Evolutionary conservation across 2,797 vertebrate genomes (phyloP), one percentile per base, ranked within the genome.

Genomic region (Pseudochromis fuscus): DNA sequence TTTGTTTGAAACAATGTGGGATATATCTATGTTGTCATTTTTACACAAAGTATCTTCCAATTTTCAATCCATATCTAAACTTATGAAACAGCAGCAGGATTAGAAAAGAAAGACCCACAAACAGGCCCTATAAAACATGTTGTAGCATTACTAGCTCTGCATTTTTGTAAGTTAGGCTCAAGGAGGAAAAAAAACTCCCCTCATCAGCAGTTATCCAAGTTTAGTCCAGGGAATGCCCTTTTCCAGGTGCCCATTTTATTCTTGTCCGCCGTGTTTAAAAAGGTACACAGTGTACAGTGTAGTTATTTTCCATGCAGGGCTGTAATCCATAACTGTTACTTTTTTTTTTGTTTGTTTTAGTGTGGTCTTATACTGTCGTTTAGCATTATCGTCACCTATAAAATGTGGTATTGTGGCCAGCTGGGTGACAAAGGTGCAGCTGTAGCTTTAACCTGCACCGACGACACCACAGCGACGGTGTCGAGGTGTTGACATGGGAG

Each of bases 201-300:
- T 51, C 72, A 63, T 88, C 86, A 83, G 84, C 86, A 81, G 48
- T 83, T 85, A 76, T 72, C 21, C 2, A 9, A 72, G 69, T 82
- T 79, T 63, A 68, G 79, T 81, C 66, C 52, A 61, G 67, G 60
- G 59, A 83, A 77, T 82, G 72, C 58, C 80, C 67, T 75, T 71
- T 79, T 72, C 74, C 85, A 82, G 80, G 73, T 83, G 68, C 59
- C 37, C 18, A n/a, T 61, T 75, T 77, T 57, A 67, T 85, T 77
- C 79, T 73, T 60, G 67, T 40, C 66, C 48, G 23, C 40, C 27
- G 5, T 50, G 27, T 74, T 70, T 21, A 48, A 67, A 56, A 48
- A 35, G n/a, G 63, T 50, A 69, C 64, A 67, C 33, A 31, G 6
- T 60, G 42, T 64, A n/a, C 70, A 50, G 1, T 24, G 55, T 52